phyloP scores from a whole-genome alignment of 2,797 vertebrate genomes.

The Chelon auratus region DNA sequence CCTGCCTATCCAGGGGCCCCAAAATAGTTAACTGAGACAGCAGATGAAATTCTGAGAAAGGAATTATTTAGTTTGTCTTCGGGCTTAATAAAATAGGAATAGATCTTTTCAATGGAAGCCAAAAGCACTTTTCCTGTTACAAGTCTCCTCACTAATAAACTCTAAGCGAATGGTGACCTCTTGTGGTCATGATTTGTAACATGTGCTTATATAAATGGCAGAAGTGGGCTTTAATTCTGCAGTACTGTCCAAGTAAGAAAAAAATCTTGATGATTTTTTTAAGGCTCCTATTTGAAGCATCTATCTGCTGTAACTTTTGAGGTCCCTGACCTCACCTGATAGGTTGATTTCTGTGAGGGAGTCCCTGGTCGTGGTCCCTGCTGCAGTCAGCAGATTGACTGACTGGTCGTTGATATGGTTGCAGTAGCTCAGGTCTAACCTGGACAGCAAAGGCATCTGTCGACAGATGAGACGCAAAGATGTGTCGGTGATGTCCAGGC shows the following conservation, averaged over 20 bases:
- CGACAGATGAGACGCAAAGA: slow-evolving; percentile 92
- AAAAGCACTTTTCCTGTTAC: too few relatives aligned
- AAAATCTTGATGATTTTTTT: too few relatives aligned
- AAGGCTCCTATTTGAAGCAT: neutral
- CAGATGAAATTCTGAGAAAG: neutral
- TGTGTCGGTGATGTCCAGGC: slow-evolving; percentile 94
- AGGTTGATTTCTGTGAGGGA: slow-evolving; percentile 91
- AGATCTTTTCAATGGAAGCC: neutral
- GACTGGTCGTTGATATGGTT: slow-evolving; percentile 97
- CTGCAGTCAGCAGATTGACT: slow-evolving; percentile 94
- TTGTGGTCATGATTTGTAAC: too few relatives aligned
- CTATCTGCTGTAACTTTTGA: neutral
- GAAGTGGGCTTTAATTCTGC: too few relatives aligned
- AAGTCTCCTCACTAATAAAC: too few relatives aligned
- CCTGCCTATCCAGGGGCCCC: neutral
- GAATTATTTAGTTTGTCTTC: neutral
- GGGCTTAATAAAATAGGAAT: neutral
- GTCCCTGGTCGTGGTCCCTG: slow-evolving; percentile 94
- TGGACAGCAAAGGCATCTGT: slow-evolving; percentile 93
- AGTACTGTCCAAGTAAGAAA: too few relatives aligned
- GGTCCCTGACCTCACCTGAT: slow-evolving; percentile 85
- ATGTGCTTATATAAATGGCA: too few relatives aligned
- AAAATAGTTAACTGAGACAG: neutral
- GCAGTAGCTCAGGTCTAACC: slow-evolving; percentile 95
- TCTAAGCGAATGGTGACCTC: too few relatives aligned